Conservation (phyloP, 37 sponge, comb jelly and placozoan species). For the Aphrocallistes beatrix region DNA sequence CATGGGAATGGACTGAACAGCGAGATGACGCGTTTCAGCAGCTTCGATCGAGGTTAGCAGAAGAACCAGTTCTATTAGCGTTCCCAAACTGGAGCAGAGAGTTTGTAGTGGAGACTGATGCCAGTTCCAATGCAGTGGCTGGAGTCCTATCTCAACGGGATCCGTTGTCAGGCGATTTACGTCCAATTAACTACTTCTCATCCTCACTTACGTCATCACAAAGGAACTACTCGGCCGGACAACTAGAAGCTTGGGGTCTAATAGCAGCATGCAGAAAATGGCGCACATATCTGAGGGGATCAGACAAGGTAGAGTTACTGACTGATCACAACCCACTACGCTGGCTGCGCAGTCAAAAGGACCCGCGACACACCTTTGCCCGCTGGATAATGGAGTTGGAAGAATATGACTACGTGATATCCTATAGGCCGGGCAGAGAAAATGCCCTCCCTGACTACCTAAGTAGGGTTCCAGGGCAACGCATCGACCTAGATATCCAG, state of each 20-base stretch:
- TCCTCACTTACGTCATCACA: neutral
- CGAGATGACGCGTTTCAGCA: conserved; percentile 21
- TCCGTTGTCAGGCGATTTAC: neutral
- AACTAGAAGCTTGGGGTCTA: neutral
- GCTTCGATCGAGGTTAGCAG: neutral
- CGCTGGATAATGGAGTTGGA: neutral
- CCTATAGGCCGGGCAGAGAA: neutral
- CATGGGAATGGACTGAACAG: conserved; percentile 5
- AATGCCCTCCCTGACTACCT: neutral
- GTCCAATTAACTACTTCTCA: neutral
- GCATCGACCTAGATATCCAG: neutral
- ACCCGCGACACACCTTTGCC: neutral
- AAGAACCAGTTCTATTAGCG: conserved; percentile 11
- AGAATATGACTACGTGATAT: neutral
- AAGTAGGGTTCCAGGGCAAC: neutral
- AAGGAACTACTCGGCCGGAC: neutral
- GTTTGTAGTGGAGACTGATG: conserved; percentile 29
- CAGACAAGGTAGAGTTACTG: neutral
- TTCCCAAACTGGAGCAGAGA: conserved; percentile 19
- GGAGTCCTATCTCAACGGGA: neutral
- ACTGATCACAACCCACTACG: neutral
- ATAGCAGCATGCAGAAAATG: neutral
- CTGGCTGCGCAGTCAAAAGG: neutral
- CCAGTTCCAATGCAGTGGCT: conserved; percentile 25
- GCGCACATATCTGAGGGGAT: neutral